Conservation (phyloP, 2,797 vertebrate species). For the Darevskia nairensis region DNA sequence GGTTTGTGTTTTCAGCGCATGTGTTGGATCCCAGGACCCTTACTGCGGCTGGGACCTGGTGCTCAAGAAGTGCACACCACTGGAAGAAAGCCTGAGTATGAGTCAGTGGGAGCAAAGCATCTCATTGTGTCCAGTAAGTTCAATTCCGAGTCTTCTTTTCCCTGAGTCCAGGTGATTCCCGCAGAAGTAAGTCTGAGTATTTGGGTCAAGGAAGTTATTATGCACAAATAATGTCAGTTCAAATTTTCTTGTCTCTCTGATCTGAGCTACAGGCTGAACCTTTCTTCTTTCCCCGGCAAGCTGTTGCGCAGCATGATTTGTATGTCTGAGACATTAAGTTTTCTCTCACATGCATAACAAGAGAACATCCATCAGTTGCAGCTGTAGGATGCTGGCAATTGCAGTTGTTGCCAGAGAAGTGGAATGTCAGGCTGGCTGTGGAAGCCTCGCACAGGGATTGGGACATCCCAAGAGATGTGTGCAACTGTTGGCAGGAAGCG, state of each 20-base stretch:
- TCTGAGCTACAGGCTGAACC: not conserved
- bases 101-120: constrained; percentile 96
- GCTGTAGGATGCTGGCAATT: not conserved
- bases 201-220: not conserved
- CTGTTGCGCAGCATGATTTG: not conserved
- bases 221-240: not conserved
- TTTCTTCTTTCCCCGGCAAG: constrained; percentile 12
- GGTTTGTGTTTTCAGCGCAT: constrained; percentile 82
- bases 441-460: no score
- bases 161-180: not conserved
- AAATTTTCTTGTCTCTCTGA: not conserved
- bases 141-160: not conserved
- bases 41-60: constrained; percentile 96
- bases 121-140: constrained; percentile 91
- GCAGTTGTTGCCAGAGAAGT: not conserved
- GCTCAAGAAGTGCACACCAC: constrained; percentile 92
- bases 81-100: constrained; percentile 96
- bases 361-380: not conserved
- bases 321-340: constrained; percentile 6
- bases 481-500: not conserved
- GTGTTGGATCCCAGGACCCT: constrained; percentile 93
- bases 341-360: not conserved
- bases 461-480: not conserved
- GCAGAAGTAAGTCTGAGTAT: not conserved
- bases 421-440: not conserved